Base-by-base conservation (phyloP, 2,797 vertebrate species). In the Thalassophryne amazonica region DNA sequence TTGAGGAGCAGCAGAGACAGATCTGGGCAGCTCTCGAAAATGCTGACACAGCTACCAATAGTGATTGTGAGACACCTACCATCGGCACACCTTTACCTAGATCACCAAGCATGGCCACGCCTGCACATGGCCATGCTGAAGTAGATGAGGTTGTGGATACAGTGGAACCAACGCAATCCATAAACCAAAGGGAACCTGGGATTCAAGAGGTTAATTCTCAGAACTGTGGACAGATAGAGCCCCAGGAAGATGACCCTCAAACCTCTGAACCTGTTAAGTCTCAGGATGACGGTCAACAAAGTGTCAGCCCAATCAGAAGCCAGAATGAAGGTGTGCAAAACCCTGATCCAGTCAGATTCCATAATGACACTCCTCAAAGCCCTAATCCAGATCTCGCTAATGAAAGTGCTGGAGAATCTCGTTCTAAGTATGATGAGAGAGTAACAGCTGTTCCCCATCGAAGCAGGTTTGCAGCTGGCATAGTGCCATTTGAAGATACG, bases 401-500 rank as follows among this genome's bases (percentile, higher is more conserved):
- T 16, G 9, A 29, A 8, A 7, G 18, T 2, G 7, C 9, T 27
- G 16, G 1, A 49, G 53, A 72, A 15, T 51, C 32, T 45, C 48
- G 4, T 5, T 37, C 45, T 12, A 57, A 65, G 3, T 55, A 74
- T 16, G 0, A 22, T 0, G 62, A 64, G 7, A 90, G 79, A 56
- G 20, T 89, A 51, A 65, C 63, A 15, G 78, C 89, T 0, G 80
- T 98, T 51, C 96, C 96, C 15, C 95, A 98, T 63, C 90, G 95
- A 75, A 98, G 94, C 80, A 96, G 86, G 63, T 99, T 99, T 68
- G 95, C 96, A 4, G 91, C 79, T 0, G 95, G 96, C 15, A 99
- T 99, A 9, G 93, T 95, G 24, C 95, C 93, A 0, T 99, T 99
- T 45, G 97, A 99, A 64, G 95, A 96, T 51, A 98, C 98, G 3